Percentiles rank a stretch among this genome's conserved stretches.
phyloP scores from a whole-genome alignment of 2,113 vertebrate species.

The Chloropsis hardwickii region DNA sequence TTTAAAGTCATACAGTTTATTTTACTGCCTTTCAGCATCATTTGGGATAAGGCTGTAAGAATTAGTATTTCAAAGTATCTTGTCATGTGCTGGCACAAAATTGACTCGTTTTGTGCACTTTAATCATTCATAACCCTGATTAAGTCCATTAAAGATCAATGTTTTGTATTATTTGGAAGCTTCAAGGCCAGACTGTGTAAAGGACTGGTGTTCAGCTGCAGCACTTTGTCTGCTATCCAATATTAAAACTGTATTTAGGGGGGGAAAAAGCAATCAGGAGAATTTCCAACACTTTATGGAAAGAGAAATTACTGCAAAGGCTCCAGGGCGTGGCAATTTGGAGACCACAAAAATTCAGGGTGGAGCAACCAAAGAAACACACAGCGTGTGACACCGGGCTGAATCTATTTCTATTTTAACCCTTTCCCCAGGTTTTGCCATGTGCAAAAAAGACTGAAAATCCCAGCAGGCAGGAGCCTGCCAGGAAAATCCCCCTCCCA shows the following conservation, averaged over 20 bases:
- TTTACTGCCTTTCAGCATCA: not conserved
- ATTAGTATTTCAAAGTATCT: not conserved
- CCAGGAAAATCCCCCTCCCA: constrained; percentile 50
- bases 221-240: not conserved
- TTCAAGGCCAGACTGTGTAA: not conserved
- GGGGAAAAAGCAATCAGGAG: not conserved
- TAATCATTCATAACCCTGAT: not conserved
- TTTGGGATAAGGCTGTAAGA: not conserved
- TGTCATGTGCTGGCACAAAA: not conserved
- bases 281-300: not conserved
- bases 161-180: not conserved
- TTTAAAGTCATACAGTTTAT: not conserved
- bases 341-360: not conserved
- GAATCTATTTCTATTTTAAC: not conserved
- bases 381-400: too few species aligned
- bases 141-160: not conserved
- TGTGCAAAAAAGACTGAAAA: not conserved
- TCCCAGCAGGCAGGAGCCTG: not conserved
- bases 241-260: not conserved
- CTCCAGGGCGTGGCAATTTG: not conserved
- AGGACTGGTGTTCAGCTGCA: not conserved
- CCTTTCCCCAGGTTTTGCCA: constrained; percentile 14
- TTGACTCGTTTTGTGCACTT: not conserved
- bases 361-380: not conserved
- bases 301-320: not conserved